Evolutionary conservation across 2,888 invertebrate species (phyloP).

Genomic region (Epistrophella euchroma): DNA sequence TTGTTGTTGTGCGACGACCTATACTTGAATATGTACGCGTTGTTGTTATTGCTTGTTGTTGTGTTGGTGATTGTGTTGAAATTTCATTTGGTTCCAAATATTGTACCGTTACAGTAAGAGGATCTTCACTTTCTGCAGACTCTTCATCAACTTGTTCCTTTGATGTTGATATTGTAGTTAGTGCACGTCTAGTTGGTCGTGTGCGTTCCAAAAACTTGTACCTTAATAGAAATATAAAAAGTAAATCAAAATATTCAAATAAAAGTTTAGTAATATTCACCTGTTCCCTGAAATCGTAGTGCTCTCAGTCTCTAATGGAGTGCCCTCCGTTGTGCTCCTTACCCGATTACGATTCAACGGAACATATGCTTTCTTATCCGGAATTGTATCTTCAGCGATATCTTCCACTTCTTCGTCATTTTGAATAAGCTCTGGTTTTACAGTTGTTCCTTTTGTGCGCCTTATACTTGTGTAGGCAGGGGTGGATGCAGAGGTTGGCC

Average conservation of each 20-base stretch:
- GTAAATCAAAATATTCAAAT: not conserved
- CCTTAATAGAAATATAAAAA: constrained; percentile 70
- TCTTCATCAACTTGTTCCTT: constrained; percentile 76
- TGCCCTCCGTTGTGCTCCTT: constrained; percentile 75
- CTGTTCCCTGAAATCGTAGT: constrained; percentile 61
- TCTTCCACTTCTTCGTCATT: constrained; percentile 66
- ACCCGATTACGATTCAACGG: constrained; percentile 79
- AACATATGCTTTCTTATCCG: constrained; percentile 79
- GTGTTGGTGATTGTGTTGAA: constrained; percentile 81
- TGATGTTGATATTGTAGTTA: constrained; percentile 56
- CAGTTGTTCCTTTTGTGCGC: constrained; percentile 86
- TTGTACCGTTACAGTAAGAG: constrained; percentile 82
- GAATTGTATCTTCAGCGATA: constrained; percentile 32
- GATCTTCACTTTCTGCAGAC: constrained; percentile 77
- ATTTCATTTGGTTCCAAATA: constrained; percentile 79
- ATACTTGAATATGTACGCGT: constrained; percentile 82
- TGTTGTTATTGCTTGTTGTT: constrained; percentile 79
- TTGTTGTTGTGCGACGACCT: constrained; percentile 81
- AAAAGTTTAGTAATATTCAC: constrained; percentile 12
- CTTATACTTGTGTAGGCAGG: constrained; percentile 90
- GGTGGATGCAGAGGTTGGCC: constrained; percentile 80
- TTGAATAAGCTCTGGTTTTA: constrained; percentile 56
- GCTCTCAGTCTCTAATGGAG: constrained; percentile 43
- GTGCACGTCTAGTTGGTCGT: constrained; percentile 79
- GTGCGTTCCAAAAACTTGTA: constrained; percentile 82